Evolutionary conservation across 37 sponge, comb jelly and placozoan genomes (phyloP).

Genomic region (Hexactinellida sp.): DNA sequence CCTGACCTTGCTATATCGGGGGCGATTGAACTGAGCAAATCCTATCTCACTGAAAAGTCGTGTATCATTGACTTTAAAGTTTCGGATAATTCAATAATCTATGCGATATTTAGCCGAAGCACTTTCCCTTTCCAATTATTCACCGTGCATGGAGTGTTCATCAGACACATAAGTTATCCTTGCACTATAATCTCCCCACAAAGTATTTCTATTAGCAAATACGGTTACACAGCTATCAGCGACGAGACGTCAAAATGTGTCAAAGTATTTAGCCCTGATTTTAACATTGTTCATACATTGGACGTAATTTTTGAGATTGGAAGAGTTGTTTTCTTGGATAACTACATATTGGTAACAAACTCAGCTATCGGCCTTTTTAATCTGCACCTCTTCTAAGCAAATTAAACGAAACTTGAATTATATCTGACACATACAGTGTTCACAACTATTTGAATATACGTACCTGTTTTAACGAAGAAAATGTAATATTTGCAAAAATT

Average conservation of each 20-base stretch:
- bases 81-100: neutral
- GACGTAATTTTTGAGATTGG: neutral
- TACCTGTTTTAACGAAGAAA: too few species aligned
- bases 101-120: neutral
- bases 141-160: neutral
- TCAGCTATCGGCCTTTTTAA: neutral
- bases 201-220: neutral
- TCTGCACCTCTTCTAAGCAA: neutral
- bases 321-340: neutral
- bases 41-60: neutral
- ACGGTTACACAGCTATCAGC: neutral
- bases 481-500: too few species aligned
- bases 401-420: neutral
- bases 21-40: neutral
- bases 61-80: neutral
- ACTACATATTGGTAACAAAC: neutral
- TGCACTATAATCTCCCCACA: neutral
- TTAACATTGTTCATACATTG: neutral
- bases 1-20: neutral
- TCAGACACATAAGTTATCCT: neutral
- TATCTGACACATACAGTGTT: neutral
- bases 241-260: neutral
- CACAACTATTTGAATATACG: neutral
- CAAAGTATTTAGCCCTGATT: neutral
- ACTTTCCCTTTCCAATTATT: slow-evolving; percentile 10